phyloP scores from a whole-genome alignment of 2,797 vertebrate genomes.

The Karalla daura region DNA sequence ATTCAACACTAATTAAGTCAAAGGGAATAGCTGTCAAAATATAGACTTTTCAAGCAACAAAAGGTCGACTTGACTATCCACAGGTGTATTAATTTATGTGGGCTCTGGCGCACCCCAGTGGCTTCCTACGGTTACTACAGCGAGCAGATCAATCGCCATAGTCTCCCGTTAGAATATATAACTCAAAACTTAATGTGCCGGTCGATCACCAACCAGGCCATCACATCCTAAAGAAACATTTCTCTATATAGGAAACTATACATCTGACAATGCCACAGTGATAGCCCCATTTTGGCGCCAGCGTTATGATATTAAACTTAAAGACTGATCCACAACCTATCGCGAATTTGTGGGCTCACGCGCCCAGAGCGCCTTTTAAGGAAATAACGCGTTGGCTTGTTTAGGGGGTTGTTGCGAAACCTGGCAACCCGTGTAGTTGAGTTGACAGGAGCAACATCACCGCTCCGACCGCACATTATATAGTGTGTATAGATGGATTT shows the following conservation, averaged over 20 bases:
- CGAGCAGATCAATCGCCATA: neutral
- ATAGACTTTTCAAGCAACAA: too few species aligned
- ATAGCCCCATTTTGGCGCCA: too few species aligned
- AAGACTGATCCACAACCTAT: too few species aligned
- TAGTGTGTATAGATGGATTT: too few species aligned
- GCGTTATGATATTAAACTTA: too few species aligned
- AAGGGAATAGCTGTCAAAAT: too few species aligned
- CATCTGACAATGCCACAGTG: neutral
- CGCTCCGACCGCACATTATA: slow-evolving; percentile 34
- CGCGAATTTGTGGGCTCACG: too few species aligned
- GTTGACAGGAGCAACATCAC: slow-evolving; percentile 61
- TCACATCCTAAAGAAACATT: accelerated
- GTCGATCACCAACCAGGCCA: neutral
- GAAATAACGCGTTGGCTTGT: slow-evolving; percentile 4
- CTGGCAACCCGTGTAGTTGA: slow-evolving; percentile 71
- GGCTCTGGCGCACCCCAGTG: slow-evolving; percentile 72
- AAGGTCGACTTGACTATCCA: accelerated
- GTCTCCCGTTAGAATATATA: neutral
- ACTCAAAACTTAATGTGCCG: neutral
- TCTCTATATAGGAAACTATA: neutral
- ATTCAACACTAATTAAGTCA: too few species aligned
- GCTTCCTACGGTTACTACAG: neutral
- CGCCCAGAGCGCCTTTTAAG: too few species aligned
- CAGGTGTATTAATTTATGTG: slow-evolving; percentile 4
- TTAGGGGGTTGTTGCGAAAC: slow-evolving; percentile 44